These are phyloP conservation scores for Nasonia oneida DNA, from an alignment of 2,888 invertebrate genomes.

Conservation along the genomic window DNA sequence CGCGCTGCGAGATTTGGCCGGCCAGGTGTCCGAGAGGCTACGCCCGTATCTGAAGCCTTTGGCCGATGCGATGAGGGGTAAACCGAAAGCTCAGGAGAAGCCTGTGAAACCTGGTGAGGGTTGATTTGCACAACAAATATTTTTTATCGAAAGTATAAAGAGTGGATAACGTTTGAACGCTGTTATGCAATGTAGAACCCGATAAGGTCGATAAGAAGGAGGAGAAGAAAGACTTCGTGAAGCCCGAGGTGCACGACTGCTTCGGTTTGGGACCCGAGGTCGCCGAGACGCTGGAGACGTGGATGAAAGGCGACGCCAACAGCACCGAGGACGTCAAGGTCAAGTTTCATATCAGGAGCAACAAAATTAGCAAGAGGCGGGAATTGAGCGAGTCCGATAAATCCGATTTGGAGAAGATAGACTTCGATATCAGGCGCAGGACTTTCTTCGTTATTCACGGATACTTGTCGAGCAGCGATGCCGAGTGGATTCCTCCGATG, in stretches of 20 bases:
- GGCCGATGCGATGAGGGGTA: not conserved
- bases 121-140: no score
- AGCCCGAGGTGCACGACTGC: not conserved
- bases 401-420: not conserved
- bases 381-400: not conserved
- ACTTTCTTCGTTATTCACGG: constrained; percentile 13
- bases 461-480: not conserved
- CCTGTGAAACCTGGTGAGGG: no score
- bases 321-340: not conserved
- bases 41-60: not conserved
- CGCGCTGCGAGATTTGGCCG: not conserved
- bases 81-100: no score
- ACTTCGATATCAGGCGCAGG: constrained; percentile 3
- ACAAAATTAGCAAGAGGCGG: not conserved
- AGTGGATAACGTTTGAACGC: no score
- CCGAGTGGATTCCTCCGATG: constrained; percentile 6
- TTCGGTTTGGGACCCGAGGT: constrained; percentile 5
- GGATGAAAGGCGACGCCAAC: not conserved
- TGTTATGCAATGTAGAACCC: not conserved
- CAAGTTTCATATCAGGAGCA: constrained; percentile 5
- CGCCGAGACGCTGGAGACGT: not conserved
- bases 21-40: not conserved
- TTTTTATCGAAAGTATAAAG: no score
- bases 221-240: not conserved
- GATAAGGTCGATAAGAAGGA: not conserved